A percentile compares a stretch with the other conserved stretches of the same genome.
phyloP scores from a whole-genome alignment of 2,888 invertebrate genomes.

The Patella pellucida region DNA sequence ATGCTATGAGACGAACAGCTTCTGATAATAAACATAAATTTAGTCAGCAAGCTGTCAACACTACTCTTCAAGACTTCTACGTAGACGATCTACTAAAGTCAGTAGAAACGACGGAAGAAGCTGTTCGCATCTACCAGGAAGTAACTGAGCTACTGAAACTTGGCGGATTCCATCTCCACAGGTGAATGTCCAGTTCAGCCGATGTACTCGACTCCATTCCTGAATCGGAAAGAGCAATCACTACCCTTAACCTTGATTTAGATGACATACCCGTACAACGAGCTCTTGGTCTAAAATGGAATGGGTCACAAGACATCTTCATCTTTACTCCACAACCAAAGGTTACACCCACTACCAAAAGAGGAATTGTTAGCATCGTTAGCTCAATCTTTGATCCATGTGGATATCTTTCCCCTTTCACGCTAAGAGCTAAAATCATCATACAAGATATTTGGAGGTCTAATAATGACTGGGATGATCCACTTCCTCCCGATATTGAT shows the following conservation, averaged over 20 bases:
- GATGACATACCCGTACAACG: not conserved
- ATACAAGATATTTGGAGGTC: not conserved
- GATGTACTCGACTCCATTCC: not conserved
- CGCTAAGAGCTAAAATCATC: constrained; percentile 6
- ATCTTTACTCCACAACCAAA: constrained; percentile 9
- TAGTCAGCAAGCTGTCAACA: not conserved
- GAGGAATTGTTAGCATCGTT: constrained; percentile 11
- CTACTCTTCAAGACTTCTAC: not conserved
- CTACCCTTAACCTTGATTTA: constrained; percentile 4
- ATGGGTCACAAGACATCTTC: not conserved
- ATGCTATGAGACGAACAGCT: constrained; percentile 7
- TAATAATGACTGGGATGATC: constrained; percentile 18
- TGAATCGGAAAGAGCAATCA: not conserved
- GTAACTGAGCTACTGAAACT: not conserved
- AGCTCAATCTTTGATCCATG: constrained; percentile 16
- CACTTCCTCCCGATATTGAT: constrained; percentile 2
- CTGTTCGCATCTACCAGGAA: not conserved
- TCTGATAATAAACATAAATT: not conserved
- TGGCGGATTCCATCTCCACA: constrained; percentile 1
- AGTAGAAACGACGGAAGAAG: not conserved
- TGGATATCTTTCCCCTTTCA: constrained; percentile 17
- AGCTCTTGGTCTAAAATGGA: constrained; percentile 16
- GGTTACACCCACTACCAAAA: not conserved
- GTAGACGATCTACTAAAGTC: not conserved
- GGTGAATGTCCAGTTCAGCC: not conserved